phyloP scores from a whole-genome alignment of 2,888 invertebrate species.

The Luperina testacea region DNA sequence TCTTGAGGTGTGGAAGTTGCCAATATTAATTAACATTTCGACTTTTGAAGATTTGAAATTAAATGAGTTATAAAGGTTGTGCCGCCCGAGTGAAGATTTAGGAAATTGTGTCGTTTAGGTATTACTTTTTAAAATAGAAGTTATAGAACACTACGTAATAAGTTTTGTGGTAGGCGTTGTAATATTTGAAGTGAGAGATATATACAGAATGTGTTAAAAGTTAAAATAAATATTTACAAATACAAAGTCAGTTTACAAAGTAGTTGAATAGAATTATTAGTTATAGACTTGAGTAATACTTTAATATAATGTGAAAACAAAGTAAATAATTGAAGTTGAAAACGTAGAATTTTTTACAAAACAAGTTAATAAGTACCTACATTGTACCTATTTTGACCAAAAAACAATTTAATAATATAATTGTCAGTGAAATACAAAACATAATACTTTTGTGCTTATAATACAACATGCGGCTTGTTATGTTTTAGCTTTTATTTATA shows the following conservation, averaged over 20 bases:
- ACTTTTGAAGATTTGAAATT: slow-evolving; percentile 25
- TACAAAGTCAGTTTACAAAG: neutral
- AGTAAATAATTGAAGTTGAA: neutral
- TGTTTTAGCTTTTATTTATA: slow-evolving; percentile 45
- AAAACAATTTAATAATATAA: slow-evolving; percentile 16
- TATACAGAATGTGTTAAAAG: slow-evolving; percentile 25
- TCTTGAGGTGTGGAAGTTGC: slow-evolving; percentile 15
- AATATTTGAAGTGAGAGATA: slow-evolving; percentile 39
- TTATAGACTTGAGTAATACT: slow-evolving; percentile 9
- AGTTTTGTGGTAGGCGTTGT: slow-evolving; percentile 46
- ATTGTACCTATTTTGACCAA: slow-evolving; percentile 8
- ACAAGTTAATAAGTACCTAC: neutral
- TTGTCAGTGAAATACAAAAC: slow-evolving; percentile 37
- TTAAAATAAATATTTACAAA: slow-evolving; percentile 24
- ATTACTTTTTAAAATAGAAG: slow-evolving; percentile 25
- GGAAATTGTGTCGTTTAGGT: slow-evolving; percentile 20
- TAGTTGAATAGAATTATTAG: neutral
- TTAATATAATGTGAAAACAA: slow-evolving; percentile 5
- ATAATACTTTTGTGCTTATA: slow-evolving; percentile 44
- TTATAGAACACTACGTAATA: slow-evolving; percentile 32
- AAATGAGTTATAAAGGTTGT: slow-evolving; percentile 25
- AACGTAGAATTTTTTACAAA: slow-evolving; percentile 1
- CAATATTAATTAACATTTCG: slow-evolving; percentile 2
- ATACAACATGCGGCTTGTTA: slow-evolving; percentile 72
- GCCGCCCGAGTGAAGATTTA: slow-evolving; percentile 14